Base-by-base conservation (phyloP, 2,797 vertebrate genomes). In the Takifugu rubripes region DNA sequence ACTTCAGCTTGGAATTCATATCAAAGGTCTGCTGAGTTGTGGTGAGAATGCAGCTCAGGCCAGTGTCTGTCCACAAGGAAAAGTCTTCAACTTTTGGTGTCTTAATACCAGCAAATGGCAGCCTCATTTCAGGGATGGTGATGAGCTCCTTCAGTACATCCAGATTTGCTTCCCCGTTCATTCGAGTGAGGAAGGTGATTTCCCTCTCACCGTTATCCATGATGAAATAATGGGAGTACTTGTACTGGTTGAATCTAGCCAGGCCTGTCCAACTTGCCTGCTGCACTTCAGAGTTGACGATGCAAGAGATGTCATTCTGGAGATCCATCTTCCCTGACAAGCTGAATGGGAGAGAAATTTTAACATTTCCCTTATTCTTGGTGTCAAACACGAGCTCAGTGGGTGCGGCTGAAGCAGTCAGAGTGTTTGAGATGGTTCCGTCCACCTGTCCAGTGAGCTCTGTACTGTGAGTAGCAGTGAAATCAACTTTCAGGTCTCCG, bases 241-340 rank as follows among this genome's bases (percentile, higher is more conserved):
- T 95, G 82, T 95, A 94, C 66, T 98, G 94, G 78, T 98, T 97
- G 86, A 95, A 94, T 70, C 91, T 92, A 24, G 92, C 91, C 62
- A 81, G 76, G 61, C 90, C 86, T 68, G 89, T 87, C 95, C 95
- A 97, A 72, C 78, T 90, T 53, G 88, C 70, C 66, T 91, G 87
- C 65, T 98, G 94, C 68, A 86, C 74, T 11, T 83, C 79, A 24
- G 93, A 86, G 79, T 83, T 95, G 47, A 98, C 73, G 25, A 78
- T 85, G 46, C 96, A 75, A 12, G 74, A 81, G 4, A 94, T 90
- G 73, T 96, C 94, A 86, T 96, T 96, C 74, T 93, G 84, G 49
- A 97, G 91, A 70, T 96, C 93, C 50, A 94, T 81, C 81, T 95
- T 96, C 62, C 92, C 93, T 49, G 85, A 86, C 48, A 96, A 58